These are phyloP conservation scores for Mus spretus DNA, from an alignment of 2,797 vertebrate genomes.

Conservation along the genomic window DNA sequence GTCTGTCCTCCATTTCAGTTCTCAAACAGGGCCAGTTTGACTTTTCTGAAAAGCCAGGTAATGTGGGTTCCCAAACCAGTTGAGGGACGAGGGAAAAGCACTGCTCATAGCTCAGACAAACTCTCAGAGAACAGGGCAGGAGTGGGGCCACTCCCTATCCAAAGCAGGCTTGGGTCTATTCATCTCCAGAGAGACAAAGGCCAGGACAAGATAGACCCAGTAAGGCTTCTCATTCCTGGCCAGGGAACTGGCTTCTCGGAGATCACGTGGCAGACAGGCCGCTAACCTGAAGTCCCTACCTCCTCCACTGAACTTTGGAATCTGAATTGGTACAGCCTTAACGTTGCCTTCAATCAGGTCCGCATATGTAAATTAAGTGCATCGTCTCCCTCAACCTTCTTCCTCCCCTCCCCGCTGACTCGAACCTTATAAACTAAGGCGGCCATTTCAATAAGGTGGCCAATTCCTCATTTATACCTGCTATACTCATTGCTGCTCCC, in stretches of 20 bases:
- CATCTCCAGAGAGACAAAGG: not conserved
- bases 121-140: not conserved
- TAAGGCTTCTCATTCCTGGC: not conserved
- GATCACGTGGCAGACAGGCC: not conserved
- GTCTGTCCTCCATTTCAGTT: not conserved
- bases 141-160: not conserved
- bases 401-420: not conserved
- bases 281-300: not conserved
- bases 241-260: not conserved
- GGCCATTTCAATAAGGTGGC: not conserved
- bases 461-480: not conserved
- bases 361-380: not conserved
- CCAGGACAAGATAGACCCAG: not conserved
- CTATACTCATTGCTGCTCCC: not conserved
- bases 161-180: no score
- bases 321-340: not conserved
- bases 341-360: not conserved
- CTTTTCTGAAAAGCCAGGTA: not conserved
- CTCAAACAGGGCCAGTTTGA: not conserved
- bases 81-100: not conserved
- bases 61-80: not conserved
- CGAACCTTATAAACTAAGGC: not conserved
- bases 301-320: not conserved
- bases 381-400: not conserved
- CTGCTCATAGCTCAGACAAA: not conserved